Conservation (phyloP, 1,140 invertebrate species). For the Asobara japonica region DNA sequence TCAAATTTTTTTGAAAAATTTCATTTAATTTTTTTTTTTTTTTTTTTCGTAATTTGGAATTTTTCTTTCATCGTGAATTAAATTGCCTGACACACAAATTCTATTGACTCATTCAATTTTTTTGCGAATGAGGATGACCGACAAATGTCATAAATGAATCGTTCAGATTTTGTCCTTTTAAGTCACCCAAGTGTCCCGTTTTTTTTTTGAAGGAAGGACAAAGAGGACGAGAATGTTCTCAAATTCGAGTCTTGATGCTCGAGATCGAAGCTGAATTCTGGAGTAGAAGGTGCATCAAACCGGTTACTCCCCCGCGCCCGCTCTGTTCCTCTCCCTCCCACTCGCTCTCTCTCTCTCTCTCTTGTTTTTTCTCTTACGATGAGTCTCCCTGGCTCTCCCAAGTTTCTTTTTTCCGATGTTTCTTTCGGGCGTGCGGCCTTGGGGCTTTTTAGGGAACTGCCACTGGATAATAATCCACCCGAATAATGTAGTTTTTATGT, state of each 20-base stretch:
- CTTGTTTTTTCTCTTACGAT: not conserved
- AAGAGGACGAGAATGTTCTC: not conserved
- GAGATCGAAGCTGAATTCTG: slow-evolving; percentile 2
- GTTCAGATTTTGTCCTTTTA: no score
- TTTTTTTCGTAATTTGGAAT: not conserved
- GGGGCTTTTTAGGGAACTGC: slow-evolving; percentile 14
- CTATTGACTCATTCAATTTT: no score
- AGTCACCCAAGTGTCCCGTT: not conserved
- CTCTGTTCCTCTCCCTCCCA: not conserved
- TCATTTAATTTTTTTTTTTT: not conserved
- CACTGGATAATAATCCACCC: slow-evolving; percentile 30
- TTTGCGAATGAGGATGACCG: no score
- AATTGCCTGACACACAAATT: not conserved
- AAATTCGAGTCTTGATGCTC: not conserved
- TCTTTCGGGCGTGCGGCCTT: not conserved
- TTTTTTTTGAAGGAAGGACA: no score
- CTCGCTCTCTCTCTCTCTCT: slow-evolving; percentile 1
- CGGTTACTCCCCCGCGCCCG: slow-evolving; percentile 42
- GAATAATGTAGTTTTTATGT: slow-evolving; percentile 51
- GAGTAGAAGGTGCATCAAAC: slow-evolving; percentile 33
- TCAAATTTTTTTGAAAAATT: not conserved
- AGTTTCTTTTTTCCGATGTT: not conserved
- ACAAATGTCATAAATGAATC: no score
- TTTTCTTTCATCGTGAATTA: not conserved
- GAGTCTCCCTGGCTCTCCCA: not conserved